Evolutionary conservation across 2,113 vertebrate genomes (phyloP), one percentile per base, ranked within the genome.

Genomic region (Dolichallabes microphthalmus): DNA sequence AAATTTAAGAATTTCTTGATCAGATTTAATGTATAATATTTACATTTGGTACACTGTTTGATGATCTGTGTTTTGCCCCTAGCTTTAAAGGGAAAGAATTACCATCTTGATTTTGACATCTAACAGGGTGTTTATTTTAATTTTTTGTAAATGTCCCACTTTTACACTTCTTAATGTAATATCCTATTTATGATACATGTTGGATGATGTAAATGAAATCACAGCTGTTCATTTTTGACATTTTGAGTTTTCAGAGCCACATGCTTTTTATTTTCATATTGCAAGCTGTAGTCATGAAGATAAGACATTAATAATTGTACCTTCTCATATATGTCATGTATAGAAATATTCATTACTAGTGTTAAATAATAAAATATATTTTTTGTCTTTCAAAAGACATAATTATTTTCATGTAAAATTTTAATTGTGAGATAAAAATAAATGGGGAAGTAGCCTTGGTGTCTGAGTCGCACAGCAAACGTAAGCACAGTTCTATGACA

Each of bases 21-120:
- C 53, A 22, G 55, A 63, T 55, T 27, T 19, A 61, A 84, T 76
- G 71, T 66, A 84, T 61, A 32, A 69, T 61, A 76, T 61, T 17
- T 84, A 61, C 71, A 20, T 27, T 74, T 61, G 30, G 25, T 61
- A 73, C 66, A 50, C 7, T 66, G 32, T 4, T 52, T 50, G 17
- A 13, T 63, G 58, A 27, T 8, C 20, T 81, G 6, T 66, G n/a
- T 82, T 57, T 71, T 55, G 19, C 20, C 30, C 25, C 4, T 57
- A 27, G 12, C 27, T 82, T 82, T 69, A 57, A 8, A 20, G 10
- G 14, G 30, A 15, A 58, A 4, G 57, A 32, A 68, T 30, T 30
- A 71, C 35, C 57, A 32, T 57, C 12, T 82, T 82, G 13, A n/a
- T 74, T 9, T 22, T 74, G 4, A 50, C 32, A 73, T 58, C 58